Conservation (phyloP, 1,140 invertebrate species). For the Coenobita brevimanus region DNA sequence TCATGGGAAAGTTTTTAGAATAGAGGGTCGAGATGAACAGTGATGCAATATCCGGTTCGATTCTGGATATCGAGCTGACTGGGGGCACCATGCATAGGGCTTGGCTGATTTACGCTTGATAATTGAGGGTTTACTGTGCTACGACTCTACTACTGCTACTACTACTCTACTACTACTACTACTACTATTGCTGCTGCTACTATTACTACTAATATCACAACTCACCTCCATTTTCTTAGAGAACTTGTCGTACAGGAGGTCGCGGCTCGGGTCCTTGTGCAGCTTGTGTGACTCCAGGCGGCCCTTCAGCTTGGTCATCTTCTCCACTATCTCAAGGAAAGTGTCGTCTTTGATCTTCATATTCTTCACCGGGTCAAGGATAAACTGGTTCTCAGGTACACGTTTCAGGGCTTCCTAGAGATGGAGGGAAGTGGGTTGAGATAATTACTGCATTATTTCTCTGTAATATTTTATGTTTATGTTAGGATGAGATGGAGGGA, state of each 20-base stretch:
- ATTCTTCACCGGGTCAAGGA: conserved; percentile 94
- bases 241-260: conserved; percentile 83
- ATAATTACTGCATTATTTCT: neutral
- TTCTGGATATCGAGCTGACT: too few species aligned
- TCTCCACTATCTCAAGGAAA: conserved; percentile 86
- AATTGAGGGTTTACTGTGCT: too few species aligned
- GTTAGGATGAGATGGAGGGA: too few species aligned
- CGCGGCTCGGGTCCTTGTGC: conserved; percentile 83
- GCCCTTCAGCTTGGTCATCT: conserved; percentile 88
- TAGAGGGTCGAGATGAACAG: too few species aligned
- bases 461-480: neutral
- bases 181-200: too few species aligned
- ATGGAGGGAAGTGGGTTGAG: neutral
- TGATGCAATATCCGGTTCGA: too few species aligned
- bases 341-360: conserved; percentile 93
- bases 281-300: conserved; percentile 88
- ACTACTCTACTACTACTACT: too few species aligned
- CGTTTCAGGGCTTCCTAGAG: conserved; percentile 88
- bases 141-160: too few species aligned
- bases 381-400: conserved; percentile 88
- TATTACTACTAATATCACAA: too few species aligned
- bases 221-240: conserved; percentile 84
- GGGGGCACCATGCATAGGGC: too few species aligned
- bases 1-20: too few species aligned
- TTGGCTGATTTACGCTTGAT: too few species aligned